Evolutionary conservation across 2,113 vertebrate species (phyloP).

Genomic region (Physeter macrocephalus): DNA sequence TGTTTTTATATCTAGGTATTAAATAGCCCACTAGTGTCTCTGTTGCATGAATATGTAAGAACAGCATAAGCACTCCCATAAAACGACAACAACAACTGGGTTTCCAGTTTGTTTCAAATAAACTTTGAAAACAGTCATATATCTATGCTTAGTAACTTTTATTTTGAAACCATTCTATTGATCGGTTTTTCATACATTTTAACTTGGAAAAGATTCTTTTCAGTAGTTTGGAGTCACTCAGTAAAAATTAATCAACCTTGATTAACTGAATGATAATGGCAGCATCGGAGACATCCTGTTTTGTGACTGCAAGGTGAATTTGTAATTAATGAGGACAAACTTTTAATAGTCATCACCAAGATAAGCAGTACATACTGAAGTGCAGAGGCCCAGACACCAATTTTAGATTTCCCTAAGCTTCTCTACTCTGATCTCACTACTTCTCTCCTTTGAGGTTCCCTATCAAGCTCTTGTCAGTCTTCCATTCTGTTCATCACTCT

Average conservation of each 20-base stretch:
- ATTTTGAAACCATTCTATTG: background rate
- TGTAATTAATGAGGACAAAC: background rate
- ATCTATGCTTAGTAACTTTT: background rate
- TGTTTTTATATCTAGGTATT: background rate
- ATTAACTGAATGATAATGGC: background rate
- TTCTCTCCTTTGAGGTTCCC: background rate
- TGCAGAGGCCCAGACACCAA: accelerated
- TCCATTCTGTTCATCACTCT: background rate
- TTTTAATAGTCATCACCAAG: background rate
- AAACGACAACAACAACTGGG: background rate
- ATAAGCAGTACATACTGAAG: background rate
- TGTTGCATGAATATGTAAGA: background rate
- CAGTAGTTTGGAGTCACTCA: background rate
- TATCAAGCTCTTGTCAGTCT: background rate
- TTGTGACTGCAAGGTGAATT: background rate
- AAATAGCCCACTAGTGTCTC: background rate
- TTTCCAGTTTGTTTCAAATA: background rate
- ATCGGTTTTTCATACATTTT: background rate
- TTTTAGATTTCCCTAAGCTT: background rate
- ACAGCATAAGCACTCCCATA: background rate
- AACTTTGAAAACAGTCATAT: background rate
- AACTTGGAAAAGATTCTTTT: background rate
- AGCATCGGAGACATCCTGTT: background rate
- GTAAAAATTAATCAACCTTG: background rate
- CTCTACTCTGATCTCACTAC: too few species aligned